These are phyloP conservation scores for Halcyon chelicuti DNA, from an alignment of 2,797 vertebrate genomes.

Conservation along the genomic window DNA sequence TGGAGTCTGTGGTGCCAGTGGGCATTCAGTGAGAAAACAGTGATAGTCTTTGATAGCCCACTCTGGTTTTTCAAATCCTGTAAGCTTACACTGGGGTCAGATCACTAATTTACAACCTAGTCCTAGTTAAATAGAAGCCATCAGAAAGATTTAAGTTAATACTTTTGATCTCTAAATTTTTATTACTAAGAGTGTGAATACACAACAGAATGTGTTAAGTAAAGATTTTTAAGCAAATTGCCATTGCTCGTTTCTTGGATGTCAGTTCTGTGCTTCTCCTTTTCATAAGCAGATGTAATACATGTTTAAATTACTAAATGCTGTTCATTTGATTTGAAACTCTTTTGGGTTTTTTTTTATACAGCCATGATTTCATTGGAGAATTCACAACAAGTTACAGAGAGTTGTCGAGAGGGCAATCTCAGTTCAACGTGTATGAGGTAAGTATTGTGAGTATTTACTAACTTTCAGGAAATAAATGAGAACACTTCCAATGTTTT, in stretches of 20 bases:
- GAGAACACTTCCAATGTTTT: background rate
- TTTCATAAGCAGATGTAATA: background rate
- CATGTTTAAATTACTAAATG: background rate
- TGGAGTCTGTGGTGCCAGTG: background rate
- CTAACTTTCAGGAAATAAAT: background rate
- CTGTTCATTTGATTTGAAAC: background rate
- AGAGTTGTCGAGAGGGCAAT: conserved; percentile 94
- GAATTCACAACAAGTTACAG: conserved; percentile 98
- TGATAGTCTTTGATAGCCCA: background rate
- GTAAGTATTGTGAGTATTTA: conserved; percentile 74
- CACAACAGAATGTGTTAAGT: background rate
- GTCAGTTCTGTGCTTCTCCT: background rate
- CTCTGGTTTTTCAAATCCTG: background rate
- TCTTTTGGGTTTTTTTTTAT: background rate
- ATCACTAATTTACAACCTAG: background rate
- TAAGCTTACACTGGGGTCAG: background rate
- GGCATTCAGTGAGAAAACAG: background rate
- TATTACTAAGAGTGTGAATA: background rate
- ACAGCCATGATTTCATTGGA: conserved; percentile 96
- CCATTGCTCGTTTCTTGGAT: background rate
- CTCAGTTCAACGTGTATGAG: conserved; percentile 98
- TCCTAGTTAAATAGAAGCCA: background rate
- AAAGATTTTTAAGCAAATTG: background rate
- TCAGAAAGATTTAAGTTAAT: background rate
- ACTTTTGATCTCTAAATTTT: background rate